Evolutionary conservation across 1,140 invertebrate genomes (phyloP).

Genomic region (Lepidurus arcticus): DNA sequence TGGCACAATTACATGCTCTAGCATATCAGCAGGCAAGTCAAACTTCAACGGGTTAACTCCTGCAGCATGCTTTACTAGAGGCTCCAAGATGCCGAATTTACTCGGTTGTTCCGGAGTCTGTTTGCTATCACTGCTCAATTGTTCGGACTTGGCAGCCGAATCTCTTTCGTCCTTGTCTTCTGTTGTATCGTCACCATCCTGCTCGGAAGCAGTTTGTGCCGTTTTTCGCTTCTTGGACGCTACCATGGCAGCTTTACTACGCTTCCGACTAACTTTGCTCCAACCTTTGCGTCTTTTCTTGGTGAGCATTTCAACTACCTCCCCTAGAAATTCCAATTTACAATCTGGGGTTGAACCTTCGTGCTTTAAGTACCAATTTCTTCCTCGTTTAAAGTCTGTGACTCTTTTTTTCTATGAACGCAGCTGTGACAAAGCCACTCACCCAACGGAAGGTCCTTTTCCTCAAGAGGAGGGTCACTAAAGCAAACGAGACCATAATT

Average conservation of each 20-base stretch:
- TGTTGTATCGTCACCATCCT: slow-evolving; percentile 28
- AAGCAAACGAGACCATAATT: slow-evolving; percentile 29
- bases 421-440: slow-evolving; percentile 87
- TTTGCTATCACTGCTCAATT: slow-evolving; percentile 33
- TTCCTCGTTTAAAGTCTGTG: background rate
- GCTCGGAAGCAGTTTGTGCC: background rate
- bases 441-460: slow-evolving; percentile 80
- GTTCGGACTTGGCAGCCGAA: slow-evolving; percentile 28
- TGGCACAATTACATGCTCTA: slow-evolving; percentile 69
- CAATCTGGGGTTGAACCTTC: background rate
- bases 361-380: background rate
- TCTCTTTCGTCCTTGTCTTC: slow-evolving; percentile 27
- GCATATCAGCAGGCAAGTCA: slow-evolving; percentile 72
- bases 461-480: slow-evolving; percentile 82
- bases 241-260: slow-evolving; percentile 20
- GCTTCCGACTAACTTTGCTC: background rate
- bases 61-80: slow-evolving; percentile 70
- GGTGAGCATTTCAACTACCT: background rate
- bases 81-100: slow-evolving; percentile 50
- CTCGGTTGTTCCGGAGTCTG: slow-evolving; percentile 35
- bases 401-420: slow-evolving; percentile 43
- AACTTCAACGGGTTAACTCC: slow-evolving; percentile 83
- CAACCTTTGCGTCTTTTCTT: slow-evolving; percentile 24
- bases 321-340: background rate
- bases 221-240: slow-evolving; percentile 36